Evolutionary conservation across 2,888 invertebrate species (phyloP).

Genomic region (Bursaphelenchus okinawaensis): DNA sequence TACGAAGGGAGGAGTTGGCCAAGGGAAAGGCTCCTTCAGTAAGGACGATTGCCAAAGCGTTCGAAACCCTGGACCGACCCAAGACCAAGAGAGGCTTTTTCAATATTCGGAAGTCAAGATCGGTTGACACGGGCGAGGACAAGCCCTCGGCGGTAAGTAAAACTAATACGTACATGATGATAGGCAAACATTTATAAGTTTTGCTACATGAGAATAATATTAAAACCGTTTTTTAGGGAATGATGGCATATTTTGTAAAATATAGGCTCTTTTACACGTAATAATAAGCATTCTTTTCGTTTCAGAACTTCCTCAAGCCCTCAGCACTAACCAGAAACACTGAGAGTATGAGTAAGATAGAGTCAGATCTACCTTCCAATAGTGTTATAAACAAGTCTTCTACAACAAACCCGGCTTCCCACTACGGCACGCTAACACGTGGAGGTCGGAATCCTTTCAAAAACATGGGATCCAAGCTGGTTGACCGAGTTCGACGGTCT

Average conservation of each 20-base stretch:
- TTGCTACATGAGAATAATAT: too few species aligned
- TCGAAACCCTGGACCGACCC: conserved; percentile 45
- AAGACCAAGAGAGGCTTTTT: conserved; percentile 42
- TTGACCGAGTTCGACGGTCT: conserved; percentile 49
- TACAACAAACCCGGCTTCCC: conserved; percentile 14
- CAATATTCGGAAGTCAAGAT: conserved; percentile 51
- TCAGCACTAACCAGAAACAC: conserved; percentile 16
- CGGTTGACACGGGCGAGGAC: conserved; percentile 40
- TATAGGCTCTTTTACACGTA: not conserved
- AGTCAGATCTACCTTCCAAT: not conserved
- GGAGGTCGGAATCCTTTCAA: conserved; percentile 47
- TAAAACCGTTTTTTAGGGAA: not conserved
- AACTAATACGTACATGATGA: too few species aligned
- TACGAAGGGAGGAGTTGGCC: conserved; percentile 53
- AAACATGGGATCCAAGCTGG: conserved; percentile 50
- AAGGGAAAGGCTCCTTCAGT: conserved; percentile 53
- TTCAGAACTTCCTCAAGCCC: conserved; percentile 7
- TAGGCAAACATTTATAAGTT: too few species aligned
- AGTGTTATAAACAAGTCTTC: not conserved
- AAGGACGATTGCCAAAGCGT: conserved; percentile 40
- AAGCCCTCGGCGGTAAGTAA: not conserved
- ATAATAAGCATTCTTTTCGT: not conserved
- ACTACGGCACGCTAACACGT: conserved; percentile 29
- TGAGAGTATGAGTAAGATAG: conserved; percentile 9
- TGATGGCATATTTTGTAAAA: not conserved